Conservation (phyloP, 2,797 vertebrate genomes). For the Phrynocephalus vlangalii region DNA sequence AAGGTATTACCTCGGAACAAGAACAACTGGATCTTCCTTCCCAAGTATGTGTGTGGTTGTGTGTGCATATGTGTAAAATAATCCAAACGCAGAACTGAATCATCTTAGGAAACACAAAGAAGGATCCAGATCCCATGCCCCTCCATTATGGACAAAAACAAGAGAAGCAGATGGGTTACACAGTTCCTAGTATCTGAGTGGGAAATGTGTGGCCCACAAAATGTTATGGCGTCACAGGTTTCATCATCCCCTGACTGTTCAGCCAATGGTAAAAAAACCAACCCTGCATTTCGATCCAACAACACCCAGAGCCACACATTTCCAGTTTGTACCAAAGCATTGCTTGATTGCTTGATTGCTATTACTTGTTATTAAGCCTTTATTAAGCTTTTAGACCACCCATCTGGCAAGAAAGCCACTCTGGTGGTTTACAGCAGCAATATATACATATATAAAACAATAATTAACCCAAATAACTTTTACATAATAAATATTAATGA, state of each 20-base stretch:
- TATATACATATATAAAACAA: no score
- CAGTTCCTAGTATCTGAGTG: neutral
- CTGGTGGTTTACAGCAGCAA: no score
- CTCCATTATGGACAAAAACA: neutral
- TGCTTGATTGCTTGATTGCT: no score
- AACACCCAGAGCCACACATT: no score
- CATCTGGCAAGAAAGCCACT: no score
- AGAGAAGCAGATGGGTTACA: neutral
- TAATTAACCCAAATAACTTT: no score
- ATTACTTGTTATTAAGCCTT: no score
- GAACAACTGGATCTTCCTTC: neutral
- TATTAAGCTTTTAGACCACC: no score
- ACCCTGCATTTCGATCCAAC: neutral
- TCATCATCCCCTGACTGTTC: neutral
- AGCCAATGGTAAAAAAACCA: neutral
- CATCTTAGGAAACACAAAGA: neutral
- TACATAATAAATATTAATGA: no score
- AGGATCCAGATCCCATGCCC: neutral
- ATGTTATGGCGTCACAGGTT: neutral
- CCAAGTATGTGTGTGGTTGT: no score
- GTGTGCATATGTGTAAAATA: no score
- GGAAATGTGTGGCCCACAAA: neutral
- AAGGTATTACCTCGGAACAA: neutral
- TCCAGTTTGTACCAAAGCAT: no score
- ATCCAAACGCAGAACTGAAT: neutral